Percentiles rank a stretch among this genome's conserved stretches.
Conservation (phyloP, 2,113 vertebrate genomes). For the Ovibos moschatus region DNA sequence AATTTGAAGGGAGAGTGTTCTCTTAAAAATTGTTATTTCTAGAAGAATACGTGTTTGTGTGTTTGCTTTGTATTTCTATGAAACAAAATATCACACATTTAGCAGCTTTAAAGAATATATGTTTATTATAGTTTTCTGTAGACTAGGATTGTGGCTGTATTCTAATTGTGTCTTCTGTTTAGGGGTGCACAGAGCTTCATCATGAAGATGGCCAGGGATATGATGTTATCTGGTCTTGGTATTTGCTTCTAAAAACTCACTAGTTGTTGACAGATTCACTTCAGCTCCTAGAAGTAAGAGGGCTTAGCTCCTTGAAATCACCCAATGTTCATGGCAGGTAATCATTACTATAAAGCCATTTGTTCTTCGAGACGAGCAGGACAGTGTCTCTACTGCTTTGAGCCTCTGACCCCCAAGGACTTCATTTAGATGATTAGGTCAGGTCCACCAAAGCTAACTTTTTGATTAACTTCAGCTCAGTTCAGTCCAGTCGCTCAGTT, state of each 20-base stretch:
- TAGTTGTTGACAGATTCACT: neutral
- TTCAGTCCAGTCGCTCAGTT: no score
- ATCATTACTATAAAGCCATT: no score
- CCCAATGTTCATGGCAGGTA: accelerated
- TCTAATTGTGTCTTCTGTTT: neutral
- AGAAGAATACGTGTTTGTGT: neutral
- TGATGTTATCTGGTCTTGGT: neutral
- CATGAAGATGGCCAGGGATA: neutral
- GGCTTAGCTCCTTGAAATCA: neutral
- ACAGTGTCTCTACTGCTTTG: neutral
- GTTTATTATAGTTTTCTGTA: neutral
- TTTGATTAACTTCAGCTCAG: neutral
- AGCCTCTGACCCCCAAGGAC: neutral
- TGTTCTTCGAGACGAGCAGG: accelerated
- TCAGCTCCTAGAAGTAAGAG: neutral
- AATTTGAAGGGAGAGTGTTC: neutral
- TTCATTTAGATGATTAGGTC: neutral
- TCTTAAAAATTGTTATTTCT: neutral
- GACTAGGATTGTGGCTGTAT: no score
- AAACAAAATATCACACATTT: neutral
- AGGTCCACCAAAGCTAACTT: neutral
- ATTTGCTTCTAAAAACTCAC: neutral
- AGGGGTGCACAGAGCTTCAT: neutral
- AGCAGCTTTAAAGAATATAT: neutral
- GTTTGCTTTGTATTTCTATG: neutral